phyloP scores from a whole-genome alignment of 2,113 vertebrate species.

The Heptranchias perlo region DNA sequence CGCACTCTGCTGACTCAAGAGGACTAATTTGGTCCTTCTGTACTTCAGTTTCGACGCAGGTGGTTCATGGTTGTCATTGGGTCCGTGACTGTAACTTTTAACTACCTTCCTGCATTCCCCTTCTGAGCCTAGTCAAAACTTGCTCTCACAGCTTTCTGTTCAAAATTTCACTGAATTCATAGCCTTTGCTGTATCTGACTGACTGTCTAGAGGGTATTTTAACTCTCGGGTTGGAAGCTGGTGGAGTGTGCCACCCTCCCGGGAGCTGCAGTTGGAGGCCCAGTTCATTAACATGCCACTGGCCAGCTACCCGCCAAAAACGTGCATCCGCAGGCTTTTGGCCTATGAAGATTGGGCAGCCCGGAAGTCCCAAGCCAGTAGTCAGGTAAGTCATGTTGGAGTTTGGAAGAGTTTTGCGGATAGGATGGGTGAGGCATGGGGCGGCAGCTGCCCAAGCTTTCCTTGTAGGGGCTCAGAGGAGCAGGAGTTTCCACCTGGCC shows the following conservation, averaged over 20 bases:
- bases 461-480: too few species aligned
- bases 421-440: too few species aligned
- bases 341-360: too few species aligned
- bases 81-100: background rate
- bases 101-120: background rate
- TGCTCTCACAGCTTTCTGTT: background rate
- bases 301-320: too few species aligned
- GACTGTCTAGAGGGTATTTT: background rate
- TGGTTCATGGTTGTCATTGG: background rate
- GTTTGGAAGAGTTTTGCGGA: too few species aligned
- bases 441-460: too few species aligned
- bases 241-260: background rate
- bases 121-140: background rate
- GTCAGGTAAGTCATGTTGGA: too few species aligned
- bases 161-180: background rate
- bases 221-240: background rate
- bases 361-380: too few species aligned
- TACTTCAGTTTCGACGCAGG: too few species aligned
- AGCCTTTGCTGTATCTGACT: background rate
- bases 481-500: too few species aligned
- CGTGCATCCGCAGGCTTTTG: too few species aligned
- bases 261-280: background rate
- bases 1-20: background rate
- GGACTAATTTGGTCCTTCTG: background rate
- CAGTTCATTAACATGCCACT: background rate